Evolutionary conservation across 2,888 invertebrate species (phyloP).

Genomic region (Onthophagus sagittarius): DNA sequence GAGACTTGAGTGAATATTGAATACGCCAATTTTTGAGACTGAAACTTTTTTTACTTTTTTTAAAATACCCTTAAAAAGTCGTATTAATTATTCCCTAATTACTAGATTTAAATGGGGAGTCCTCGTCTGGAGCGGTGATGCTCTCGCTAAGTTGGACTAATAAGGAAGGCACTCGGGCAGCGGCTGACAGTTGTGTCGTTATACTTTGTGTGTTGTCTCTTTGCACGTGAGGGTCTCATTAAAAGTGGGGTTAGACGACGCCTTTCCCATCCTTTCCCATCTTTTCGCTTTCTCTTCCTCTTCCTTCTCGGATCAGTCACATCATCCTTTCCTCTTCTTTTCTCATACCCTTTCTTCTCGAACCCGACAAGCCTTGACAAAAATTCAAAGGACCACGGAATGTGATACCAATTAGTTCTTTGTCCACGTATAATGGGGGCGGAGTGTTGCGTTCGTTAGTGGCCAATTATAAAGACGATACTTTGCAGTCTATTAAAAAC

Average conservation of each 20-base stretch:
- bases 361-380: conserved; percentile 2
- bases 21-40: neutral
- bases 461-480: conserved; percentile 7
- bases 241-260: conserved; percentile 31
- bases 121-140: conserved; percentile 24
- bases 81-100: conserved; percentile 28
- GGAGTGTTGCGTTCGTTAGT: conserved; percentile 11
- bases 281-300: neutral
- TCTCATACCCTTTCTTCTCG: neutral
- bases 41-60: neutral
- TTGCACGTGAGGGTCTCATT: conserved; percentile 36
- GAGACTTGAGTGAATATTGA: no score
- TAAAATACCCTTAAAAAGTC: conserved; percentile 7
- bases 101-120: conserved; percentile 30
- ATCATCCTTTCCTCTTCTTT: neutral
- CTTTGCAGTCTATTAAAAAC: conserved; percentile 2
- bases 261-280: conserved; percentile 16
- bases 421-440: conserved; percentile 13
- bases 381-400: conserved; percentile 13
- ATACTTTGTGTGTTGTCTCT: conserved; percentile 33
- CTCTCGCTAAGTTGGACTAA: conserved; percentile 32
- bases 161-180: conserved; percentile 32
- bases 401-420: conserved; percentile 14
- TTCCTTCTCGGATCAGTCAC: neutral
- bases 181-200: conserved; percentile 35